Evolutionary conservation across 2,113 vertebrate species (phyloP), one percentile per base, ranked within the genome.

Genomic region (Proterorhinus semilunaris): DNA sequence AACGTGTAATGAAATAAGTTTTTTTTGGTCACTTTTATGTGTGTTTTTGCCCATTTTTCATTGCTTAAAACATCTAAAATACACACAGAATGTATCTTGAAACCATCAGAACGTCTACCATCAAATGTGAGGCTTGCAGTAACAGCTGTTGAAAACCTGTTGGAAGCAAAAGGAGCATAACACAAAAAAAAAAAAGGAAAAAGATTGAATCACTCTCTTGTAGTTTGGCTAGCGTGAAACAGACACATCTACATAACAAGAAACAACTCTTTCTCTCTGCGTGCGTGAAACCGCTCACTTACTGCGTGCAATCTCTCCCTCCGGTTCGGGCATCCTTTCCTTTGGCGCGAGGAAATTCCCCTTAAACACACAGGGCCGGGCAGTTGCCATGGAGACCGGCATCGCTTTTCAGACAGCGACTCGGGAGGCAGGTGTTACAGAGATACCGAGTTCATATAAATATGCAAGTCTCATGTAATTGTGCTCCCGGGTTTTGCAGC

Each of bases 321-420:
- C 6, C 17, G 12, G 65, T 72, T 36, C 70, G 27, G 17, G 68
- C 68, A 76, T 83, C 46, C 46, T 80, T 79, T 82, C 55, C 45
- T 51, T 65, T 70, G 6, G 59, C 74, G 46, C 72, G n/a, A 70
- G 84, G 86, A 90, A 91, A 90, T 79, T 71, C 86, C 86, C 71
- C 62, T 84, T 69, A 71, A 45, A 72, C 57, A 71, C 71, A 36
- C 27, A 36, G 3, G 27, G 27, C 17, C 53, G 65, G 72, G 57
- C 53, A 17, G 83, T 89, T 90, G 71, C 86, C 74, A 88, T 83
- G 74, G 90, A 80, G 88, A 90, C 89, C 82, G 68, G n/a, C 74
- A 80, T 84, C 66, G 71, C 69, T 85, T 86, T 66, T 72, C 73
- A 69, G 68, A 36, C 58, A 71, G 66, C 53, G 63, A 74, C 61